These are phyloP conservation scores for Limnephilus marmoratus DNA, from an alignment of 2,888 invertebrate species.

Conservation along the genomic window DNA sequence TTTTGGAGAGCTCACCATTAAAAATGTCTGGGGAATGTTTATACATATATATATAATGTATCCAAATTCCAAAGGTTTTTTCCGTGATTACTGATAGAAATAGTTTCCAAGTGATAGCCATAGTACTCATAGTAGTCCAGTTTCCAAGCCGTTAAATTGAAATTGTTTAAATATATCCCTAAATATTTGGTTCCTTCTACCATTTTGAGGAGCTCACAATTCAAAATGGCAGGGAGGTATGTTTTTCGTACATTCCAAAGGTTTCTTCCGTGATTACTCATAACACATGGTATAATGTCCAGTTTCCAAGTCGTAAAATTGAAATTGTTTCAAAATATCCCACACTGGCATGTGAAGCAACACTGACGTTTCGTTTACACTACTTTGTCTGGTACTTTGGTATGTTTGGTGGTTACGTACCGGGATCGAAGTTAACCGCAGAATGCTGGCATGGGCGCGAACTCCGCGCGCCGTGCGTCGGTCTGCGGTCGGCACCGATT, in stretches of 20 bases:
- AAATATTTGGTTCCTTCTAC: too few species aligned
- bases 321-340: not conserved
- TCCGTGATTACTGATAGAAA: not conserved
- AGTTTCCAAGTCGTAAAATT: not conserved
- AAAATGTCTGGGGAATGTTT: too few species aligned
- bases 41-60: too few species aligned
- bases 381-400: not conserved
- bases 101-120: too few species aligned
- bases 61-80: too few species aligned
- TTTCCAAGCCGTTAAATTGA: too few species aligned
- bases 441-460: slow-evolving; percentile 10
- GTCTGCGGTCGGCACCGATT: slow-evolving; percentile 21
- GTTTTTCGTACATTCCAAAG: too few species aligned
- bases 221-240: too few species aligned
- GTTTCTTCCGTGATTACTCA: not conserved
- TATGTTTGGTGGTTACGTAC: not conserved
- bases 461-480: not conserved
- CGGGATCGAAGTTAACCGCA: not conserved
- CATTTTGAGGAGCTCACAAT: too few species aligned
- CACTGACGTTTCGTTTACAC: slow-evolving; percentile 1
- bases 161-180: too few species aligned
- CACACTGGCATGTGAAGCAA: not conserved
- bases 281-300: not conserved
- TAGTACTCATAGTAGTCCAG: too few species aligned
- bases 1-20: too few species aligned